Evolutionary conservation across 2,113 vertebrate genomes (phyloP), one percentile per base, ranked within the genome.

Genomic region (Gallinago undulata): DNA sequence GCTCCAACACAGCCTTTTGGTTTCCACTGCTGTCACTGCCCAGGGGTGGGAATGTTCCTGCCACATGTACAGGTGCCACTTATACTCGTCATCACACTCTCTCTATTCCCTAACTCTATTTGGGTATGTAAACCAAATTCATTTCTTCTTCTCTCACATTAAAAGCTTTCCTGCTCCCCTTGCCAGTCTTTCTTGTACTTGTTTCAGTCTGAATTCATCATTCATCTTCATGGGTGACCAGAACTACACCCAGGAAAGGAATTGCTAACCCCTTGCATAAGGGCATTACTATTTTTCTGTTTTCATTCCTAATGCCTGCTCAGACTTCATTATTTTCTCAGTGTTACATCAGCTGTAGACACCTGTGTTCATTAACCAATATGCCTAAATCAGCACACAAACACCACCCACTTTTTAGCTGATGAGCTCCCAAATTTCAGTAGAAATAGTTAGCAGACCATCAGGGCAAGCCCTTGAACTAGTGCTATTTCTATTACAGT

Each of bases 251-350:
- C 68, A 75, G 23, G 33, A 87, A 56, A 76, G 12, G 39, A 90
- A 59, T 17, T 15, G 2, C 47, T 85, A 73, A 11, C 7, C 24
- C 33, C 56, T 70, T 69, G 24, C 27, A 74, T 14, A 63, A 55
- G 13, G 30, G 4, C 59, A 62, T 73, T 55, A 53, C 23, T 77
- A 9, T 55, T 81, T 89, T 81, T 59, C 68, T 87, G 4, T 13
- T 81, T 25, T 63, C n/a, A 51, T n/a, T 80, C 9, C 47, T 70
- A 51, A 18, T 64, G 37, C 14, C 13, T 39, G 22, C 37, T 76
- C 72, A 78, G 55, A 51, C 55, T 84, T 77, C 63, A 74, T 47
- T 90, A 37, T 64, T 73, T 78, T 89, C 25, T 93, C 64, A 43
- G 17, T 68, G 55, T 63, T 59, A 53, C 35, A 74, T 84, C 33